Evolutionary conservation across 2,888 invertebrate species (phyloP).

Genomic region (Globia sparganii): DNA sequence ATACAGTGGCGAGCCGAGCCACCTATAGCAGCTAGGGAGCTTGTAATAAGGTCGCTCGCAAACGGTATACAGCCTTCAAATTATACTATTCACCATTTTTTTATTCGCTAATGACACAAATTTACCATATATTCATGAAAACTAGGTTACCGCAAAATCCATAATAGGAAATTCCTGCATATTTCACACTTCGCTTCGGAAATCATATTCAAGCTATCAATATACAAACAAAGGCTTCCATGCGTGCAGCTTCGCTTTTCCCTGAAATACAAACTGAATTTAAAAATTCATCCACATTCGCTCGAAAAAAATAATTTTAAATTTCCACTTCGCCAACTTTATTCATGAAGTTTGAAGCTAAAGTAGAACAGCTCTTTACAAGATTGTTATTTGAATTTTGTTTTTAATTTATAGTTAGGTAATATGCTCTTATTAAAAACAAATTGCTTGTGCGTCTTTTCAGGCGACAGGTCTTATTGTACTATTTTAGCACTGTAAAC

Average conservation of each 20-base stretch:
- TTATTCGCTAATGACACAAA: constrained; percentile 63
- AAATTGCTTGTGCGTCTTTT: constrained; percentile 3
- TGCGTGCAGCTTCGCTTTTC: constrained; percentile 38
- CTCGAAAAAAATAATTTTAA: constrained; percentile 51
- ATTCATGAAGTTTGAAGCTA: constrained; percentile 57
- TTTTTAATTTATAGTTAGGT: constrained; percentile 42
- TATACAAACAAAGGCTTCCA: constrained; percentile 48
- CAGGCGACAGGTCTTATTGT: not conserved
- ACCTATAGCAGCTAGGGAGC: constrained; percentile 76
- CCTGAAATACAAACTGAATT: constrained; percentile 51
- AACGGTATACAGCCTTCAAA: constrained; percentile 71
- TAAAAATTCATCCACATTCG: constrained; percentile 40
- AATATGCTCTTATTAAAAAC: constrained; percentile 22
- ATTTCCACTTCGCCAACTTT: constrained; percentile 53
- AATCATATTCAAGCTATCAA: constrained; percentile 32
- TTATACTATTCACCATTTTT: constrained; percentile 70
- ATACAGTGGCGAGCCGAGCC: constrained; percentile 81
- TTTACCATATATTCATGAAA: constrained; percentile 34
- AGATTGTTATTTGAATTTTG: constrained; percentile 45
- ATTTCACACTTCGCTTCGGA: constrained; percentile 14
- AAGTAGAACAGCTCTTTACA: constrained; percentile 51
- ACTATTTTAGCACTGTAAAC: constrained; percentile 2
- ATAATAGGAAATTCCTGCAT: constrained; percentile 21
- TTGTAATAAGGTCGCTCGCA: constrained; percentile 80
- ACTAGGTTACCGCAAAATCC: constrained; percentile 12